These are phyloP conservation scores for Fistularia commersonii DNA, from an alignment of 2,797 vertebrate genomes.

Conservation along the genomic window DNA sequence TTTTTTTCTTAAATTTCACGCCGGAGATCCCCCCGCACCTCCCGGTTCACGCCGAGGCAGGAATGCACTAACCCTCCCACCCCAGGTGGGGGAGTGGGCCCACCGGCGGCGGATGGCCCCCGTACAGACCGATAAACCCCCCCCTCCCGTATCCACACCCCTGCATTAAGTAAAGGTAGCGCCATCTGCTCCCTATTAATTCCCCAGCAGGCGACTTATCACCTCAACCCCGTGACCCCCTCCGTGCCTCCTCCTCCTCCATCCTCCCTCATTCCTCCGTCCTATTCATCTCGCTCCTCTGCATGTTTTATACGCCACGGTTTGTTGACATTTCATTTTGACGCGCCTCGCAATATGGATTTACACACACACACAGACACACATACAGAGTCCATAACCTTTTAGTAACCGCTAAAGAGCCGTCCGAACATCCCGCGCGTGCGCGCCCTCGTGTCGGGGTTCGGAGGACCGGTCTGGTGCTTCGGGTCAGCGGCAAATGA, in stretches of 20 bases:
- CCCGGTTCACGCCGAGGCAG: slow-evolving; percentile 53
- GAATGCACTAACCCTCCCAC: slow-evolving; percentile 73
- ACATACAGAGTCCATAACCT: slow-evolving; percentile 44
- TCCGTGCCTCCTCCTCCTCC: slow-evolving; percentile 52
- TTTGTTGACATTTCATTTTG: slow-evolving; percentile 67
- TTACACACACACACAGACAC: slow-evolving; percentile 34
- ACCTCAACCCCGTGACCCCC: slow-evolving; percentile 65
- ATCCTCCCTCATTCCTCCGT: slow-evolving; percentile 60
- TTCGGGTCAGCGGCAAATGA: slow-evolving; percentile 67
- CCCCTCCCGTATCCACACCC: slow-evolving; percentile 56
- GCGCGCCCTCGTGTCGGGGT: slow-evolving; percentile 46
- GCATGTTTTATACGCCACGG: slow-evolving; percentile 55
- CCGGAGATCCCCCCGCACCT: slow-evolving; percentile 47
- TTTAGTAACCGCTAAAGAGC: slow-evolving; percentile 42
- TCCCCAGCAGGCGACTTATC: slow-evolving; percentile 75
- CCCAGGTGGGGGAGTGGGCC: slow-evolving; percentile 59
- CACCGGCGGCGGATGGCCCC: slow-evolving; percentile 40
- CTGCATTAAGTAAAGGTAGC: slow-evolving; percentile 74
- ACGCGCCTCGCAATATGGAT: slow-evolving; percentile 56
- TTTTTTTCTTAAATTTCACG: no score
- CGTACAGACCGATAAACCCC: slow-evolving; percentile 68
- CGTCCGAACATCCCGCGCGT: slow-evolving; percentile 32
- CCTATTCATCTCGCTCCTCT: slow-evolving; percentile 56
- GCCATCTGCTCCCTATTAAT: slow-evolving; percentile 77
- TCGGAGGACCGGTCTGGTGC: slow-evolving; percentile 62